Base-by-base conservation (phyloP, 2,113 vertebrate genomes). In the Lucifuga dentata region DNA sequence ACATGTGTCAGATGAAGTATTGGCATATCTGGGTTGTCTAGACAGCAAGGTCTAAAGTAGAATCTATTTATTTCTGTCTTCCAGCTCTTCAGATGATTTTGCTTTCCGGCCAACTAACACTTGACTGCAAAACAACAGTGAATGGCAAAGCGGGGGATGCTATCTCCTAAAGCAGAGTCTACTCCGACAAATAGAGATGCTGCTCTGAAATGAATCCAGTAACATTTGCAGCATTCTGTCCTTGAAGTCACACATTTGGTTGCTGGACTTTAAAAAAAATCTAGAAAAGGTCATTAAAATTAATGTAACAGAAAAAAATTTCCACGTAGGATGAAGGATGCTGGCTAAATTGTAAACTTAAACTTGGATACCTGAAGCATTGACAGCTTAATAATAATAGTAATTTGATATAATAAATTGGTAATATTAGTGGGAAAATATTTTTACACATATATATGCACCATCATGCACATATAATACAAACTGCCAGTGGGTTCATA, bases 41-140 rank as follows among this genome's bases (percentile, higher is more conserved):
- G 79, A 64, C 43, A 74, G 65, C 76, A 72, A 52, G 80, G 71
- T 41, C 71, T 53, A 73, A 8, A 8, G 77, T 77, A 83, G 57
- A 71, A 73, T 70, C 64, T 36, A 76, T 85, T 79, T 67, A 73
- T 85, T 73, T 73, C 76, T 56, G 79, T 79, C 60, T 79, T 43
- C 26, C 23, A 58, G 56, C 57, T 57, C n/a, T 40, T 78, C 29
- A 60, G 38, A 52, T 53, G 15, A 32, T 46, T 8, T 61, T 33
- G 38, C 50, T 43, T 50, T 40, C 35, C n/a, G 56, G 62, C 53
- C 48, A 56, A 55, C 63, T 36, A 51, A 19, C 41, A 41, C 38
- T n/a, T 15, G 26, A 45, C 21, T 69, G 46, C 46, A 39, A 66
- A 52, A 75, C 38, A 29, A 13, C 13, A 57, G 40, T 26, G 35